Conservation (phyloP, 2,888 invertebrate species). For the Nomada fabriciana region DNA sequence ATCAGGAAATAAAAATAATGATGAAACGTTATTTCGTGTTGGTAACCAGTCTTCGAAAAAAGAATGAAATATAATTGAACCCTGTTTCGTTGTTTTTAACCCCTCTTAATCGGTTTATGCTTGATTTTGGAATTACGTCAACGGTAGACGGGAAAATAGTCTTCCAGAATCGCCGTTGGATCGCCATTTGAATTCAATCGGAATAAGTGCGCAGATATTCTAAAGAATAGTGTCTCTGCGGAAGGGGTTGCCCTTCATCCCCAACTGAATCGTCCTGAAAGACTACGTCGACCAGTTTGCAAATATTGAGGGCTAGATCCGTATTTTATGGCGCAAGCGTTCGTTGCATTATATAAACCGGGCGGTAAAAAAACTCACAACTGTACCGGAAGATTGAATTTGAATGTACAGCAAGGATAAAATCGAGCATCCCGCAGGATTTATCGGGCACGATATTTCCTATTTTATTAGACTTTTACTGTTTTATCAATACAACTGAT, state of each 20-base stretch:
- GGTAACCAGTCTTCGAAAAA: slow-evolving; percentile 1
- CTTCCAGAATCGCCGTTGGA: slow-evolving; percentile 17
- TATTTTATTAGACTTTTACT: background rate
- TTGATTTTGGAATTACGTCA: slow-evolving; percentile 10
- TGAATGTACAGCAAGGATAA: slow-evolving; percentile 3
- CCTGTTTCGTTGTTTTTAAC: background rate
- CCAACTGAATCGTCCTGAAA: slow-evolving; percentile 16
- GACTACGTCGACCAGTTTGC: slow-evolving; percentile 47
- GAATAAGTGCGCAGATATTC: slow-evolving; percentile 23
- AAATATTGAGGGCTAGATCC: slow-evolving; percentile 40
- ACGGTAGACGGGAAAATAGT: background rate
- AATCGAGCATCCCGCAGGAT: slow-evolving; percentile 3
- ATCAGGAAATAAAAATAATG: background rate
- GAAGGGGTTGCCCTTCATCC: slow-evolving; percentile 47
- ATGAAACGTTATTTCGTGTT: background rate
- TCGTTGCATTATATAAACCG: slow-evolving; percentile 21
- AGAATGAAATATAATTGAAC: background rate
- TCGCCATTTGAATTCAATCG: slow-evolving; percentile 31
- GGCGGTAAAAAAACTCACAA: slow-evolving; percentile 6
- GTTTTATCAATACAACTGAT: background rate
- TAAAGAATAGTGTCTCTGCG: slow-evolving; percentile 25
- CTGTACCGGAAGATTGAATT: background rate
- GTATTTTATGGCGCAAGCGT: slow-evolving; percentile 34
- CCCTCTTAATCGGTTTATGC: background rate
- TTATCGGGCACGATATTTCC: background rate